phyloP scores from a whole-genome alignment of 23 tunicate species.

The Botrylloides violaceus region DNA sequence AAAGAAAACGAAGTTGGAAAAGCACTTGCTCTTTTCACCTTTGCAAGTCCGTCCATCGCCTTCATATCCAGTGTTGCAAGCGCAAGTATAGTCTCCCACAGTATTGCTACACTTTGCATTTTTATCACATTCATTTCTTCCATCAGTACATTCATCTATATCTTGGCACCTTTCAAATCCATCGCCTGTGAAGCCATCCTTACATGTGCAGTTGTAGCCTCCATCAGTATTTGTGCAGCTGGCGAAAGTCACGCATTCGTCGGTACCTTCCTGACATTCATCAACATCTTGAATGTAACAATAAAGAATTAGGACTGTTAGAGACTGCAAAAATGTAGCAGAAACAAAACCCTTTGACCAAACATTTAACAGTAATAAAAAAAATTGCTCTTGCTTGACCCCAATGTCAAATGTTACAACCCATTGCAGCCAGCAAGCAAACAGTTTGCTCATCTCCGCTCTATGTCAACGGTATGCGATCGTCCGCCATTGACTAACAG shows the following conservation, averaged over 20 bases:
- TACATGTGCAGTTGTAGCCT: conserved; percentile 39
- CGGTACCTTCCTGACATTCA: conserved; percentile 27
- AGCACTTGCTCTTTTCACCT: conserved; percentile 2
- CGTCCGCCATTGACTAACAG: no score
- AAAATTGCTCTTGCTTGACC: no score
- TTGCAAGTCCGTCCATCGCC: conserved; percentile 24
- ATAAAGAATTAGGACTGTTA: no score
- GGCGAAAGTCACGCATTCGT: conserved; percentile 22
- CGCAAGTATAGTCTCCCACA: conserved; percentile 21
- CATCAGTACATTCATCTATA: conserved; percentile 33
- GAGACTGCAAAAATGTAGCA: no score
- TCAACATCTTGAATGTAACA: conserved; percentile 28
- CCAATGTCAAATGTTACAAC: no score
- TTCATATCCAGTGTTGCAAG: conserved; percentile 25
- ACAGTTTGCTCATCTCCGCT: no score
- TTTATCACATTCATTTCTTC: conserved; percentile 16
- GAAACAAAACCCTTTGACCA: no score
- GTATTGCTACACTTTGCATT: conserved; percentile 38
- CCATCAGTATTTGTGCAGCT: conserved; percentile 29
- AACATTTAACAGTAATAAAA: no score
- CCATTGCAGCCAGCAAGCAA: no score
- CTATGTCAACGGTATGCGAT: no score
- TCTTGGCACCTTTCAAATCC: conserved; percentile 34
- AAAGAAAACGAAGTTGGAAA: not conserved
- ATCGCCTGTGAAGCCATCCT: conserved; percentile 21